Conservation (phyloP, 2,797 vertebrate species). For the Otus scops region DNA sequence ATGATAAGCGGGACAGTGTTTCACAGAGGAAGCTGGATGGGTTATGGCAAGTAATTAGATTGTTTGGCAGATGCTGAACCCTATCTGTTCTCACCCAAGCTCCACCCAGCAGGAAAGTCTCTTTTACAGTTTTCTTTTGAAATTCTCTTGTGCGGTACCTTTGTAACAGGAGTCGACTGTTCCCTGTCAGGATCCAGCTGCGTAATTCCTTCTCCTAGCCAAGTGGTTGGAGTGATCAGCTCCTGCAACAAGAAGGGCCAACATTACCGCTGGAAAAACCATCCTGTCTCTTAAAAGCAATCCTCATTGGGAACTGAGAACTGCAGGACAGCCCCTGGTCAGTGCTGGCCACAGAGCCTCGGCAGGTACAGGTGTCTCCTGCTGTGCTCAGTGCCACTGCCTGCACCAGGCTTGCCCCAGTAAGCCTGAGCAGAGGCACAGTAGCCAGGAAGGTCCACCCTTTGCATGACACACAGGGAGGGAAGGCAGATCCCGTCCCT, state of each 20-base stretch:
- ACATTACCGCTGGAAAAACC: neutral
- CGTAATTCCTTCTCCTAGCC: neutral
- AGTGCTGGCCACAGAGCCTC: rapidly evolving
- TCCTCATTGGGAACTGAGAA: neutral
- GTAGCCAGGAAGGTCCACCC: slow-evolving; percentile 9
- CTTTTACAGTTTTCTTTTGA: neutral
- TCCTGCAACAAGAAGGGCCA: slow-evolving; percentile 9
- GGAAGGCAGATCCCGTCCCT: neutral
- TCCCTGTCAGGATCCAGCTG: neutral
- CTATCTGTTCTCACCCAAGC: neutral
- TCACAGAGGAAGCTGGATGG: neutral
- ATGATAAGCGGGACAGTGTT: neutral
- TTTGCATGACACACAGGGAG: neutral
- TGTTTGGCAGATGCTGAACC: neutral
- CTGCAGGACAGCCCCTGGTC: neutral
- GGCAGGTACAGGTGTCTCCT: neutral
- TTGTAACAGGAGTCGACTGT: neutral
- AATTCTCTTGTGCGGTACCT: neutral
- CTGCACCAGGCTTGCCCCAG: neutral
- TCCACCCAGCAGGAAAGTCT: neutral
- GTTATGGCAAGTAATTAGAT: neutral
- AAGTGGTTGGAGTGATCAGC: neutral
- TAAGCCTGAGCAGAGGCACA: neutral
- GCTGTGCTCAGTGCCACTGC: rapidly evolving
- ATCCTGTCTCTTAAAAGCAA: neutral